Conservation (phyloP, 2,888 invertebrate genomes). For the Andrena marginata region DNA sequence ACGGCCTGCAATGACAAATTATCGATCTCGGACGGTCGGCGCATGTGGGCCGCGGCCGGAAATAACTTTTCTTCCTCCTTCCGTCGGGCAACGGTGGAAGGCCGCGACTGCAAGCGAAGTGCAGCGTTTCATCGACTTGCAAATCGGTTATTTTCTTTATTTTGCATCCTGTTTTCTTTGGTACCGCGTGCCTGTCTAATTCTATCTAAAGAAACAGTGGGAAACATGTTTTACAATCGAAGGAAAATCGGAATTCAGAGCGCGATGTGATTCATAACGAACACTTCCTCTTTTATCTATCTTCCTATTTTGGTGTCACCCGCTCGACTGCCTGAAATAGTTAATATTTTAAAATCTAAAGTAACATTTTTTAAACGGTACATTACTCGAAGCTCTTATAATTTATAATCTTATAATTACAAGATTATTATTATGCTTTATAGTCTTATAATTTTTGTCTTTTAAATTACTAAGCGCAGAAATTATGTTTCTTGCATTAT, state of each 20-base stretch:
- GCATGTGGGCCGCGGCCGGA: conserved; percentile 53
- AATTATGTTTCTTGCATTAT: too few relatives aligned
- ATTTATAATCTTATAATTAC: too few relatives aligned
- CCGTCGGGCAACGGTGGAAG: conserved; percentile 24
- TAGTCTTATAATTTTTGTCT: too few relatives aligned
- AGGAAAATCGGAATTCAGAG: neutral
- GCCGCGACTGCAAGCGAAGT: neutral
- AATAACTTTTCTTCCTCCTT: conserved; percentile 59
- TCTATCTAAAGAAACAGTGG: neutral
- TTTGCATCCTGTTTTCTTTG: neutral
- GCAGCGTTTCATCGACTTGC: conserved; percentile 15
- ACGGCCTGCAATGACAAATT: conserved; percentile 38
- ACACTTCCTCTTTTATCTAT: neutral
- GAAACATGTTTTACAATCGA: neutral
- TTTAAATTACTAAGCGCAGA: too few relatives aligned
- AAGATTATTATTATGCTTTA: too few relatives aligned
- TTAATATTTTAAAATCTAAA: too few relatives aligned
- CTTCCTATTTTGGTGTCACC: neutral
- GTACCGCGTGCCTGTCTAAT: neutral
- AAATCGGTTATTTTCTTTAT: conserved; percentile 21
- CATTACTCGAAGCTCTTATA: too few relatives aligned
- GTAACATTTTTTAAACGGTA: too few relatives aligned
- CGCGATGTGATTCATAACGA: neutral
- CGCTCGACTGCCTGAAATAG: too few relatives aligned
- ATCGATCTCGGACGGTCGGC: conserved; percentile 50